phyloP scores from a whole-genome alignment of 2,888 invertebrate genomes.

The Agrotis exclamationis region DNA sequence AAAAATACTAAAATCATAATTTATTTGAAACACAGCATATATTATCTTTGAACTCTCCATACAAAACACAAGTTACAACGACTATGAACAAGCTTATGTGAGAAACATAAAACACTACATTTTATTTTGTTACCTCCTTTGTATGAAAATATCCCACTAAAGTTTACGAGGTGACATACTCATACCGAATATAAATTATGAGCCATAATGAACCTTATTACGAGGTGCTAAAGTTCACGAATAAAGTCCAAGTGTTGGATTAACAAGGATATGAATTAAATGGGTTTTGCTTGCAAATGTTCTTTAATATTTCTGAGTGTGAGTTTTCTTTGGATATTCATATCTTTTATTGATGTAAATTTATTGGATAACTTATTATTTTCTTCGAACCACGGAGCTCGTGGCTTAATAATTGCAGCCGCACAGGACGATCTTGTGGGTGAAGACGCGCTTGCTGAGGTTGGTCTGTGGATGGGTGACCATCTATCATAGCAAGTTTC shows the following conservation, averaged over 20 bases:
- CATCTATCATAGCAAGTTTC: too few relatives aligned
- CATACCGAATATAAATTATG: conserved; percentile 38
- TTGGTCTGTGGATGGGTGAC: too few relatives aligned
- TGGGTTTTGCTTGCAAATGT: conserved; percentile 37
- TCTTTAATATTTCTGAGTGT: conserved; percentile 18
- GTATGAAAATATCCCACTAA: conserved; percentile 56
- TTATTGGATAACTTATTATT: neutral
- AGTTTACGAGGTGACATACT: conserved; percentile 55
- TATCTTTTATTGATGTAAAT: neutral
- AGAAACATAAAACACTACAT: conserved; percentile 57
- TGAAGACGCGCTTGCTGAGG: too few relatives aligned
- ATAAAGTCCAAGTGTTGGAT: conserved; percentile 22
- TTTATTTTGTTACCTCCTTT: conserved; percentile 55
- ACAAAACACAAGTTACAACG: conserved; percentile 39
- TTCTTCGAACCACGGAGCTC: too few relatives aligned
- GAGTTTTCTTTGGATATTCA: neutral
- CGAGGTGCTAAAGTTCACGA: conserved; percentile 40
- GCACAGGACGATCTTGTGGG: too few relatives aligned
- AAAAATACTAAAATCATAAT: conserved; percentile 4
- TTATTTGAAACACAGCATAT: conserved; percentile 12
- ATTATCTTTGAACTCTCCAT: conserved; percentile 30
- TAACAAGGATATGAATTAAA: conserved; percentile 51
- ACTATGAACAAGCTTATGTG: conserved; percentile 53
- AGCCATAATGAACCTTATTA: conserved; percentile 49
- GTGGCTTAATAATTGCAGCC: too few relatives aligned